Evolutionary conservation across 2,888 invertebrate species (phyloP).

Genomic region (Hecatera dysodea): DNA sequence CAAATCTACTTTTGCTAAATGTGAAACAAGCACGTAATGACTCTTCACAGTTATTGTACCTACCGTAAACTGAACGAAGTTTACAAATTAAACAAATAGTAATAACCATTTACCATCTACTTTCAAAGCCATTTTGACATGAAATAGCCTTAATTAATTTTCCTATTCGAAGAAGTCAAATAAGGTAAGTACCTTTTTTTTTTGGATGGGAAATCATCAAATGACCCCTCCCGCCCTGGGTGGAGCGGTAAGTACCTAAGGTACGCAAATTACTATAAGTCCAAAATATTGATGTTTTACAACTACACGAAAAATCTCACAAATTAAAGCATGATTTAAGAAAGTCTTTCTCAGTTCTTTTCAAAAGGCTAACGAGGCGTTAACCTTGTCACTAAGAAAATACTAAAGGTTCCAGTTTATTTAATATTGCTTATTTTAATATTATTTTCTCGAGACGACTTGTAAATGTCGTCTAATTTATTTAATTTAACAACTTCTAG

Average conservation of each 20-base stretch:
- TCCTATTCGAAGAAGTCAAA: slow-evolving; percentile 34
- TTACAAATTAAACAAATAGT: not conserved
- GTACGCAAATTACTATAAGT: slow-evolving; percentile 5
- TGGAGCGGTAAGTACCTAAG: too few relatives aligned
- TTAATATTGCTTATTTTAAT: slow-evolving; percentile 33
- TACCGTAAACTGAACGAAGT: not conserved
- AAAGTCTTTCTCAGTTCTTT: slow-evolving; percentile 20
- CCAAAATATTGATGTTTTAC: slow-evolving; percentile 15
- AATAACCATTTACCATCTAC: not conserved
- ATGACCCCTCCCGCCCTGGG: too few relatives aligned
- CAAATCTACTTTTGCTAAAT: too few relatives aligned
- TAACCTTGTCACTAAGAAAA: slow-evolving; percentile 28
- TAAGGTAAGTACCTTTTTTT: not conserved
- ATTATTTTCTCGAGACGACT: slow-evolving; percentile 12
- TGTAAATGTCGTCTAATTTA: slow-evolving; percentile 17
- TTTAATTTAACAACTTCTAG: slow-evolving; percentile 12
- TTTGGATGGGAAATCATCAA: too few relatives aligned
- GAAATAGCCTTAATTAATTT: slow-evolving; percentile 19
- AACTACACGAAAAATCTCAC: not conserved
- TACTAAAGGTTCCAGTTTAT: slow-evolving; percentile 25
- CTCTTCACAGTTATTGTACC: not conserved
- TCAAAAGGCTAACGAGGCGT: slow-evolving; percentile 22
- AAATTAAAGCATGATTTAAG: slow-evolving; percentile 16
- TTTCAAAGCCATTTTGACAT: not conserved
- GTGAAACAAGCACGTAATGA: too few relatives aligned